Evolutionary conservation across 2,113 vertebrate species (phyloP).

Genomic region (Embiotoca jacksoni): DNA sequence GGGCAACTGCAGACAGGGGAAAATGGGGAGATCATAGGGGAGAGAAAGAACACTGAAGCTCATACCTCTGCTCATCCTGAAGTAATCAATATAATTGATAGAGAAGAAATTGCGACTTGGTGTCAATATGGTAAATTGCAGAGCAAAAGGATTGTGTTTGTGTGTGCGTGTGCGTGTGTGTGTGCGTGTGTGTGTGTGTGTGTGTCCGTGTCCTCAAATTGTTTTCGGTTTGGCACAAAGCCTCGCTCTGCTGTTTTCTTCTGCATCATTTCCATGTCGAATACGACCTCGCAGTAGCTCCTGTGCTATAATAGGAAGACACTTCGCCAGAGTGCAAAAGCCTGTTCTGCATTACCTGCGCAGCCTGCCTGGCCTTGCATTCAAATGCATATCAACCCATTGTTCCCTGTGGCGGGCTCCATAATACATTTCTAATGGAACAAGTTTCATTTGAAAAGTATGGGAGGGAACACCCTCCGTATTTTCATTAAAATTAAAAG

Average conservation of each 20-base stretch:
- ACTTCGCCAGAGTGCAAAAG: conserved; percentile 28
- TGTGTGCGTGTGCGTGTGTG: conserved; percentile 2
- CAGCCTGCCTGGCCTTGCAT: conserved; percentile 56
- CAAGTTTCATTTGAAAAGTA: conserved; percentile 63
- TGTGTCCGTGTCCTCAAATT: conserved; percentile 21
- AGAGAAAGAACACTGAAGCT: conserved; percentile 71
- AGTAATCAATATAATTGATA: conserved; percentile 86
- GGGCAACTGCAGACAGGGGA: conserved; percentile 21
- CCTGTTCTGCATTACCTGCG: conserved; percentile 52
- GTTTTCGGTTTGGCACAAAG: conserved; percentile 54
- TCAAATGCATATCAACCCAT: conserved; percentile 76
- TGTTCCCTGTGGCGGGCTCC: conserved; percentile 57
- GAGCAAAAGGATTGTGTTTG: conserved; percentile 23
- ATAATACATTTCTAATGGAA: conserved; percentile 73
- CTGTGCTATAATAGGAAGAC: conserved; percentile 68
- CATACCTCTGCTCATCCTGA: conserved; percentile 84
- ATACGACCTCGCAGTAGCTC: conserved; percentile 53
- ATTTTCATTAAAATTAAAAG: conserved; percentile 73
- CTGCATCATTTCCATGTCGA: conserved; percentile 69
- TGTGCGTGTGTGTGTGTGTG: conserved; percentile 1
- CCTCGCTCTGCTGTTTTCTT: conserved; percentile 37
- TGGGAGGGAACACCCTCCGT: conserved; percentile 35
- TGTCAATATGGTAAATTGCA: conserved; percentile 72
- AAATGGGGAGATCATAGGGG: conserved; percentile 57
- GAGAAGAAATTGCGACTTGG: conserved; percentile 62